Percentiles rank a stretch among this genome's conserved stretches.
Evolutionary conservation across 2,797 vertebrate genomes (phyloP).

Genomic region (Melopsittacus undulatus): DNA sequence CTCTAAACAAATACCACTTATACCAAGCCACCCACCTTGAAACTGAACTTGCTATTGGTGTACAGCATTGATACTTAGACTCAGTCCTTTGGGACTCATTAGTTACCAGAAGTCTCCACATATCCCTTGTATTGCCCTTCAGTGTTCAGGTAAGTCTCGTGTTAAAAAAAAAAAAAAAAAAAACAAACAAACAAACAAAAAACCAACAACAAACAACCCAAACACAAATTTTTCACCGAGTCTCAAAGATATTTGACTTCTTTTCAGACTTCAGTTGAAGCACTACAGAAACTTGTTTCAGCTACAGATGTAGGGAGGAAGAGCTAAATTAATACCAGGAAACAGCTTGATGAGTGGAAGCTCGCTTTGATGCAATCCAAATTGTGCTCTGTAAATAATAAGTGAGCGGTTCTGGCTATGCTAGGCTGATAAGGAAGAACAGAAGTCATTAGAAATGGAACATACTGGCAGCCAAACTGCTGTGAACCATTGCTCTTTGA

Average conservation of each 20-base stretch:
- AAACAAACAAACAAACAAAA: no score
- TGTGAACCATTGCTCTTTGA: neutral
- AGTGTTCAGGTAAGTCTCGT: neutral
- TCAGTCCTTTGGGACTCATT: neutral
- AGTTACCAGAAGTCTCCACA: neutral
- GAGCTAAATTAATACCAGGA: slow-evolving; percentile 57
- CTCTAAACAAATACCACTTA: neutral
- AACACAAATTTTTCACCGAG: neutral
- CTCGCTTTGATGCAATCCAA: neutral
- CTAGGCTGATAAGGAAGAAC: slow-evolving; percentile 36
- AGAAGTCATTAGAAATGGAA: slow-evolving; percentile 42
- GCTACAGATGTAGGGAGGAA: slow-evolving; percentile 46
- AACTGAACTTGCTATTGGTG: neutral
- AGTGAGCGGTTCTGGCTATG: slow-evolving; percentile 5
- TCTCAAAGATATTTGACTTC: neutral
- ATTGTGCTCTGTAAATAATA: slow-evolving; percentile 40
- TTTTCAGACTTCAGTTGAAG: neutral
- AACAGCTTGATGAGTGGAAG: slow-evolving; percentile 57
- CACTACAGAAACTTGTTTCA: neutral
- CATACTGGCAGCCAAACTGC: slow-evolving; percentile 13
- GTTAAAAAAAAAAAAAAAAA: neutral
- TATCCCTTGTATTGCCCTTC: neutral
- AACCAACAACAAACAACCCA: neutral
- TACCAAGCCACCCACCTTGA: neutral
- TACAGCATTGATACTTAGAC: neutral